phyloP scores from a whole-genome alignment of 30 jellyfish, hydroid and myxozoan species.

The Rhopilema esculentum region DNA sequence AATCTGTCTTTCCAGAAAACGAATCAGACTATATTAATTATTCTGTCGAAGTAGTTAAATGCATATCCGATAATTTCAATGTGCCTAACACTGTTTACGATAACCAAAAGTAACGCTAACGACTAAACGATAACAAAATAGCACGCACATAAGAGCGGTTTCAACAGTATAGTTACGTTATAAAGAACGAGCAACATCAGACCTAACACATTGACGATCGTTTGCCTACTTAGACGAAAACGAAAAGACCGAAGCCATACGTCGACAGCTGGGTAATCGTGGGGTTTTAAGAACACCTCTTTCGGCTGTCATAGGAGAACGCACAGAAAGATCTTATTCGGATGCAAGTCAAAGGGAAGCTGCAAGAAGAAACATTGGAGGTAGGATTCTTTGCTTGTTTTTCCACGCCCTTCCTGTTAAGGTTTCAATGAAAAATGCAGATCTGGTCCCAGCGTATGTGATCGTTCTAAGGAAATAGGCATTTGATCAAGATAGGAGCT shows the following conservation, averaged over 20 bases:
- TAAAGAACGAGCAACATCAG: background rate
- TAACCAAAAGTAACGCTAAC: background rate
- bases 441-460: background rate
- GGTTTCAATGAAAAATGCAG: background rate
- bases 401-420: background rate
- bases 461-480: too few species aligned
- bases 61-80: background rate
- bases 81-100: too few species aligned
- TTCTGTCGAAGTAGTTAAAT: background rate
- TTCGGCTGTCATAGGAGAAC: slow-evolving; percentile 49
- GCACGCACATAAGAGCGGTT: background rate
- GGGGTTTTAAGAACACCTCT: slow-evolving; percentile 35
- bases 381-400: background rate
- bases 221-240: slow-evolving; percentile 26
- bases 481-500: too few species aligned
- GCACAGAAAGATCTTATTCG: slow-evolving; percentile 54
- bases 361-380: slow-evolving; percentile 42
- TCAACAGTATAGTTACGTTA: background rate
- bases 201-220: slow-evolving; percentile 5
- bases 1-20: background rate
- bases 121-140: background rate
- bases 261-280: slow-evolving; percentile 36
- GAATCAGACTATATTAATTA: background rate
- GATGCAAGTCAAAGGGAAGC: slow-evolving; percentile 57
- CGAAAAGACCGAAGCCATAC: slow-evolving; percentile 52